Evolutionary conservation across 2,113 vertebrate species (phyloP).

Genomic region (Merops nubicus): DNA sequence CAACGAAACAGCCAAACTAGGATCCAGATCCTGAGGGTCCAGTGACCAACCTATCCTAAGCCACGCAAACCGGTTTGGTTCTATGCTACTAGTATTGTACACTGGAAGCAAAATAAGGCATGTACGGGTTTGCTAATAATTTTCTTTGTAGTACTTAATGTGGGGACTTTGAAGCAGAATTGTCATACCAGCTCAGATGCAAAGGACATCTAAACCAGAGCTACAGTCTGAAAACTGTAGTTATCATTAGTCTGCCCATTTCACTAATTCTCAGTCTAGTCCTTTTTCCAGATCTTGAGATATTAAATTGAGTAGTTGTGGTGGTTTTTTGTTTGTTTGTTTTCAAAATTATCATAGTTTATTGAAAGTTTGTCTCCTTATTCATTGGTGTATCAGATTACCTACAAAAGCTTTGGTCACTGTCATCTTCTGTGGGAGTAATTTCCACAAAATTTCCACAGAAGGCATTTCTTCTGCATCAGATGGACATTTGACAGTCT

Average conservation of each 20-base stretch:
- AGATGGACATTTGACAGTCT: not conserved
- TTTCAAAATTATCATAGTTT: not conserved
- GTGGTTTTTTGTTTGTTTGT: too few species aligned
- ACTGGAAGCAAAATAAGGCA: not conserved
- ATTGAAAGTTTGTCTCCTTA: not conserved
- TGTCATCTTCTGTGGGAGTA: not conserved
- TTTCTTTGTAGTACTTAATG: not conserved
- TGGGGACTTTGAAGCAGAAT: not conserved
- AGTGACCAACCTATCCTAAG: not conserved
- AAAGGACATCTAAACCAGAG: not conserved
- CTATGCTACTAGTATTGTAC: not conserved
- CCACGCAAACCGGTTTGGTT: not conserved
- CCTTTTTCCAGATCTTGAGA: not conserved
- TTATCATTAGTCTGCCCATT: not conserved
- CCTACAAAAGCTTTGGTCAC: not conserved
- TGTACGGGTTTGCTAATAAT: not conserved
- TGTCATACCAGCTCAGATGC: not conserved
- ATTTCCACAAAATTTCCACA: not conserved
- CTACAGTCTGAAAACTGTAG: not conserved
- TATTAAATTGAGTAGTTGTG: not conserved
- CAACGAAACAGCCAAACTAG: not conserved
- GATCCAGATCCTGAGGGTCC: not conserved
- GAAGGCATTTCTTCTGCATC: not conserved
- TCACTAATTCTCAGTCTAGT: not conserved
- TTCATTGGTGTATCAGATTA: not conserved